phyloP scores from a whole-genome alignment of 2,888 invertebrate genomes.

The Adelphocoris suturalis region DNA sequence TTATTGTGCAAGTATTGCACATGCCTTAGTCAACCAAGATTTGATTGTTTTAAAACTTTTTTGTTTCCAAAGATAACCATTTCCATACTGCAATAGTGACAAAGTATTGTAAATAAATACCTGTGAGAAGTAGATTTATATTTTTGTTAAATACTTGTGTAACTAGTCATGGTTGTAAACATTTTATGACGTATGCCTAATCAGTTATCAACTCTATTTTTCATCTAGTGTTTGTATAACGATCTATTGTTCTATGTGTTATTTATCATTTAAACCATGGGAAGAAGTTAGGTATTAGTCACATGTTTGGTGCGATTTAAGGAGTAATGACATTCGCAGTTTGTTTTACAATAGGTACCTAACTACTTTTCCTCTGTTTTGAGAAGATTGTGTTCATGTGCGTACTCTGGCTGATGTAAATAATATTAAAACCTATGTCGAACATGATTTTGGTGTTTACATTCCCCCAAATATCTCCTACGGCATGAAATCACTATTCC shows the following conservation, averaged over 20 bases:
- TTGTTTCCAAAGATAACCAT: background rate
- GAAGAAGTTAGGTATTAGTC: background rate
- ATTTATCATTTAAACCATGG: background rate
- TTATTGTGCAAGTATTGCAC: conserved; percentile 27
- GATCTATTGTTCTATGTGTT: conserved; percentile 15
- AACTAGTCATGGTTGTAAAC: conserved; percentile 66
- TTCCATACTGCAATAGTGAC: background rate
- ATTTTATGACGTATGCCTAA: conserved; percentile 28
- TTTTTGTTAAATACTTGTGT: conserved; percentile 62
- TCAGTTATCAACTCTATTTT: conserved; percentile 27
- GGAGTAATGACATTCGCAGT: background rate
- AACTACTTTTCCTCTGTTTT: conserved; percentile 57
- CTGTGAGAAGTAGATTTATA: conserved; percentile 57
- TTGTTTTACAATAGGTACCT: background rate
- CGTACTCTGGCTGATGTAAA: conserved; percentile 58
- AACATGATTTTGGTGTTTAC: background rate
- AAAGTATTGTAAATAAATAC: conserved; percentile 41
- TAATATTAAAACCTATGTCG: conserved; percentile 54
- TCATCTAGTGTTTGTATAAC: conserved; percentile 34
- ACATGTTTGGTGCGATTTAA: background rate
- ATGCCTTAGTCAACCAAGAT: background rate
- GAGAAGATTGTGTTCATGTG: conserved; percentile 57
- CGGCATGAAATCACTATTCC: too few relatives aligned
- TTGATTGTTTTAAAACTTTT: background rate
- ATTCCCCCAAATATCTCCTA: too few relatives aligned